Evolutionary conservation across 2,888 invertebrate species (phyloP), one percentile per base, ranked within the genome.

Genomic region (Caenorhabditis drosophilae): DNA sequence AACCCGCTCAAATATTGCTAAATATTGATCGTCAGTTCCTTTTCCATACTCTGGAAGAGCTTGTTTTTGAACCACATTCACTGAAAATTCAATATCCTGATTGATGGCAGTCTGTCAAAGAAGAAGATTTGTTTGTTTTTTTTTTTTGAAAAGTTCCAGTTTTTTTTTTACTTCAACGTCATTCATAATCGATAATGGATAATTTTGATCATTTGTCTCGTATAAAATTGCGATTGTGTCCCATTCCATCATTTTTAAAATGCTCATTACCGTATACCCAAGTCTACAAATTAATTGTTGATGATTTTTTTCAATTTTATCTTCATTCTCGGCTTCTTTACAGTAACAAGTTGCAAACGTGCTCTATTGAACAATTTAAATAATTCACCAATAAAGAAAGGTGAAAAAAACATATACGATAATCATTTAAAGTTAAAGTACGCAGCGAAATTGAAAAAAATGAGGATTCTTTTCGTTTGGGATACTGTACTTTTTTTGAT

Each of bases 171-270:
- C 54, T 23, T 72, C 71, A 31, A 72, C 52, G 40, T 62, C 68
- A 40, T 56, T 56, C 15, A 63, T 57, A 2, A 72, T 41, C 1
- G 64, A 61, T 15, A 45, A 23, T 2, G 68, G 59, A 25, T 66
- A 68, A 40, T 57, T 46, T 18, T 56, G 60, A 12, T 56, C 50
- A 20, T 44, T 48, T 2, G 36, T 34, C 16, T 54, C 55, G 31
- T 68, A 72, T 20, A 59, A 20, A 1, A 72, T 26, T 1, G 68
- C 58, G 6, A 72, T 51, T 31, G 58, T 47, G 41, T 66, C 55
- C 66, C 66, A 72, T 1, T 56, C 26, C 62, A 68, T 68, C 38
- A 60, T 44, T 55, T 68, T 66, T 16, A 72, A 40, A 11, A 72
- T 57, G 50, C 62, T 63, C 25, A 57, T 57, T 0, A 63, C 23